Percentiles rank a stretch among this genome's conserved stretches.
These are phyloP conservation scores for Mythimna loreyi DNA, from an alignment of 2,888 invertebrate genomes.

Conservation along the genomic window DNA sequence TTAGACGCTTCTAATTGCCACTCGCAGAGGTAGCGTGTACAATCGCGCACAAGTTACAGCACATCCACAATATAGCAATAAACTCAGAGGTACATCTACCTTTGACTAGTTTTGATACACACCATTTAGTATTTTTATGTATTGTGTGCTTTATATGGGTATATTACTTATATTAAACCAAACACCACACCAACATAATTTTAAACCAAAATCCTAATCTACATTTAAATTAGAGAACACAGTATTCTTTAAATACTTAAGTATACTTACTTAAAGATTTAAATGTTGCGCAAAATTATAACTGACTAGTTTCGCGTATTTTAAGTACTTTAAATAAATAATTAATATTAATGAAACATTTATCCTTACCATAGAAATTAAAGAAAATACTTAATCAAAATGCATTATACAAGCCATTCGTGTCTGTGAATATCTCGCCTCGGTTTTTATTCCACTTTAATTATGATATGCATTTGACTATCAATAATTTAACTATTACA, in stretches of 20 bases:
- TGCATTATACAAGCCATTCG: slow-evolving; percentile 84
- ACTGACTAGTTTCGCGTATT: slow-evolving; percentile 91
- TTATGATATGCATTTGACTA: slow-evolving; percentile 89
- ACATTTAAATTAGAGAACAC: slow-evolving; percentile 89
- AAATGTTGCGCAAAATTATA: slow-evolving; percentile 90
- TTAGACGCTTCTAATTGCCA: slow-evolving; percentile 49
- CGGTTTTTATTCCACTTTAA: slow-evolving; percentile 72
- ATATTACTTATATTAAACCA: slow-evolving; percentile 85
- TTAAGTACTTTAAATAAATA: slow-evolving; percentile 91
- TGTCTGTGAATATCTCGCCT: slow-evolving; percentile 79
- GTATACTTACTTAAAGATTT: slow-evolving; percentile 85
- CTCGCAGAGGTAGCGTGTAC: slow-evolving; percentile 57
- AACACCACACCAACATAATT: slow-evolving; percentile 90
- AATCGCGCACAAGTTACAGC: slow-evolving; percentile 72
- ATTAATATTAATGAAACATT: slow-evolving; percentile 88
- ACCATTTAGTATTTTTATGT: slow-evolving; percentile 80
- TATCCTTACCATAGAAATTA: slow-evolving; percentile 85
- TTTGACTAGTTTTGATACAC: slow-evolving; percentile 89
- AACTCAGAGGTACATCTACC: slow-evolving; percentile 82
- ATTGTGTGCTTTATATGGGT: slow-evolving; percentile 78
- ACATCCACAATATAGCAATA: slow-evolving; percentile 71
- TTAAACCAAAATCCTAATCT: slow-evolving; percentile 87
- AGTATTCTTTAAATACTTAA: slow-evolving; percentile 87
- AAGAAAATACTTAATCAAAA: slow-evolving; percentile 84
- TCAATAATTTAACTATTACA: slow-evolving; percentile 87